Evolutionary conservation across 2,113 vertebrate species (phyloP).

Genomic region (Chlamydotis undulata): DNA sequence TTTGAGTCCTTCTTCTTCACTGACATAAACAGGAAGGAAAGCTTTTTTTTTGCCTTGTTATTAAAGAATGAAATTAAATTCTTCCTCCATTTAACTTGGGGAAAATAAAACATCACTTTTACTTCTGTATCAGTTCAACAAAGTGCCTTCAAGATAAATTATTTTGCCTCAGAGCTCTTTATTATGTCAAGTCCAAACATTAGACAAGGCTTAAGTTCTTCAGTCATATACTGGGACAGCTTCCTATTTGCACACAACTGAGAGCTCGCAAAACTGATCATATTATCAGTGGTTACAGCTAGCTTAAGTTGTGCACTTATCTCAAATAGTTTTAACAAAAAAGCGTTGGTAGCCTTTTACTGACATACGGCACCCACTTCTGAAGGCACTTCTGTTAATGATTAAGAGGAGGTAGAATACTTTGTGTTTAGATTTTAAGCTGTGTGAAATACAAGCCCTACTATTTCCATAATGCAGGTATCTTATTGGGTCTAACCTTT

Average conservation of each 20-base stretch:
- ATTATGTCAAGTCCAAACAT: background rate
- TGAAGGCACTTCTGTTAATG: constrained; percentile 47
- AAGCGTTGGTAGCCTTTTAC: background rate
- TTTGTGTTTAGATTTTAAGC: background rate
- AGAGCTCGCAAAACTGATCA: background rate
- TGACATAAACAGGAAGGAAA: background rate
- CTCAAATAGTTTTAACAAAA: background rate
- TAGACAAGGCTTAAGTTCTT: background rate
- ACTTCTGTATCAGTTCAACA: background rate
- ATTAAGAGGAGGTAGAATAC: background rate
- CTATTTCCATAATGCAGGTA: background rate
- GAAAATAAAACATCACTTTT: background rate
- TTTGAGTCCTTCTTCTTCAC: background rate
- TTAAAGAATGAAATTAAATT: background rate
- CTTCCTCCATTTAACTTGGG: background rate
- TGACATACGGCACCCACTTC: background rate
- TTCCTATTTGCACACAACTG: background rate
- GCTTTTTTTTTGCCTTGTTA: background rate
- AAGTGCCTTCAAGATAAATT: background rate
- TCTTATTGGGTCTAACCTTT: background rate
- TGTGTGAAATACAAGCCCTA: background rate
- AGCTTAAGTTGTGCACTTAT: background rate
- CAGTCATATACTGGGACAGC: background rate
- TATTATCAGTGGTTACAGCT: background rate
- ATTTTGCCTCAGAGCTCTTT: background rate